Conservation (phyloP, 2,888 invertebrate genomes). For the Andrena flavipes region DNA sequence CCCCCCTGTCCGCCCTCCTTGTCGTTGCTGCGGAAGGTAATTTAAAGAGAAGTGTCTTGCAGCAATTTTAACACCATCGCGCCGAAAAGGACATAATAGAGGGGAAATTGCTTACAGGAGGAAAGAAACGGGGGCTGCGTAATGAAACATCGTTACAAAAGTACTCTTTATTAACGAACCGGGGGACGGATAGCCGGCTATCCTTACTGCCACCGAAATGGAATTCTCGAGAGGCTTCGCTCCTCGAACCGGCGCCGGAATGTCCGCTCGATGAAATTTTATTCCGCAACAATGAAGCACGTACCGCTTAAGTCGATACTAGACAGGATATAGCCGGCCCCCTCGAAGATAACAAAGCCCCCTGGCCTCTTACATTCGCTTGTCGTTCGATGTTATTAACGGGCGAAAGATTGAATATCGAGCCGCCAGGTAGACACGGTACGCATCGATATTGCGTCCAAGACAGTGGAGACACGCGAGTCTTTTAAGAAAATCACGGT, state of each 20-base stretch:
- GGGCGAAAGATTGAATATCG: conserved; percentile 57
- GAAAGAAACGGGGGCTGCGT: conserved; percentile 49
- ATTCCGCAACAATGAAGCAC: conserved; percentile 56
- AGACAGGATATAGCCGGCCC: conserved; percentile 29
- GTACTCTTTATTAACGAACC: conserved; percentile 67
- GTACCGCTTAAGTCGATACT: conserved; percentile 37
- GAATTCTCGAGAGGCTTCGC: conserved; percentile 37
- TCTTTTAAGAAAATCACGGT: conserved; percentile 14
- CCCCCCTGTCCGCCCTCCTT: conserved; percentile 67
- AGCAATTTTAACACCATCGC: conserved; percentile 73
- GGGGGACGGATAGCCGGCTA: conserved; percentile 5
- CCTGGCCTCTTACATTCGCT: conserved; percentile 21
- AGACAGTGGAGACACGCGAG: not conserved
- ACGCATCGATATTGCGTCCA: conserved; percentile 24
- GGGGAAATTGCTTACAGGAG: conserved; percentile 68
- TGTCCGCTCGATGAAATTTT: conserved; percentile 50
- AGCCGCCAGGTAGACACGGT: conserved; percentile 29
- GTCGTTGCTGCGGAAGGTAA: conserved; percentile 70
- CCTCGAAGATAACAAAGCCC: conserved; percentile 41
- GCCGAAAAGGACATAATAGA: conserved; percentile 71
- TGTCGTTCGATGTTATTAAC: conserved; percentile 63
- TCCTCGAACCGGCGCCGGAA: conserved; percentile 32
- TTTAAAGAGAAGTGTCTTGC: conserved; percentile 70
- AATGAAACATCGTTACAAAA: conserved; percentile 69
- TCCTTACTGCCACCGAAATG: conserved; percentile 42